Evolutionary conservation across 2,888 invertebrate genomes (phyloP), one percentile per base, ranked within the genome.

Genomic region (Stenodema calcarata): DNA sequence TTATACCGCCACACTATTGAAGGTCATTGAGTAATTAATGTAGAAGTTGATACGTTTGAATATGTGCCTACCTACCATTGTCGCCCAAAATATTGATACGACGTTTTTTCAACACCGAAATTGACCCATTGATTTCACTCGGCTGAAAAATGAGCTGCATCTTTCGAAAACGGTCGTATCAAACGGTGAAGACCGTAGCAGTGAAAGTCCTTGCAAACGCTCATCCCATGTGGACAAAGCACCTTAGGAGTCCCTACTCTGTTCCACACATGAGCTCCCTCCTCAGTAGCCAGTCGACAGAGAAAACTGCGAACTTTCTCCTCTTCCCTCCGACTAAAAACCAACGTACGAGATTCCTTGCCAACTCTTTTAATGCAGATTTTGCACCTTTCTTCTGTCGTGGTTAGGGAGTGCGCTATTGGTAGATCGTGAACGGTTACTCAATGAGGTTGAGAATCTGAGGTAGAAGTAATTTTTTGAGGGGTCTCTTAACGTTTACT

Each of bases 241-340:
- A 23, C 50, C 50, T 50, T 18, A 50, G 50, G 23, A 23, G 62
- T 11, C 54, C 80, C 80, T 27, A 14, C 62, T n/a, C 42, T 23
- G 62, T 23, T 23, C 18, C 23, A 23, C 62, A 62, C 62, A 62
- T 62, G 23, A 11, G 62, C 80, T 81, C 42, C 28, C 50, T 14
- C 80, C 80, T 78, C 27, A n/a, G n/a, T 41, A 6, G 42, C 78
- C 75, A 14, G 42, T 11, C 62, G 18, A 62, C 70, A 62, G 82
- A 82, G 82, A 82, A 82, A 82, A 82, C 82, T 82, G 82, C 82
- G 28, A 82, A 82, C 82, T 82, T 82, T 82, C 82, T 82, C 82
- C 35, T 62, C 82, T 35, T 82, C 42, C 28, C 18, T 27, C 54
- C 28, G 50, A n/a, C n/a, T 27, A 23, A 35, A 41, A 73, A 73